phyloP scores from a whole-genome alignment of 2,797 vertebrate species.

The Bovichtus diacanthus region DNA sequence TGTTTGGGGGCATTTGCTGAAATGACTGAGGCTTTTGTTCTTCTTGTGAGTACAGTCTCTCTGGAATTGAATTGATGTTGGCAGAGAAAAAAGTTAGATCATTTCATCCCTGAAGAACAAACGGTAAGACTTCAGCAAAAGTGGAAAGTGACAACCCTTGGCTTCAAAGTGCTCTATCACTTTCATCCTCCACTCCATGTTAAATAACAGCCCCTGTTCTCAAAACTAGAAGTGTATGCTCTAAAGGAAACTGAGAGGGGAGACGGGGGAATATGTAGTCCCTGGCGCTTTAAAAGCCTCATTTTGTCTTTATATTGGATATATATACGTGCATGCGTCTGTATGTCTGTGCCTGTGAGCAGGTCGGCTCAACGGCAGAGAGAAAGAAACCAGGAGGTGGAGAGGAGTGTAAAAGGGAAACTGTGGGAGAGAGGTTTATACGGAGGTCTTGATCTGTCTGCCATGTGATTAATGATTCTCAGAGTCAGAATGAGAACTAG shows the following conservation, averaged over 20 bases:
- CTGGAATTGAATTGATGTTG: not conserved
- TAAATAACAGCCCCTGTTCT: not conserved
- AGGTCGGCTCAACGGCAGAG: not conserved
- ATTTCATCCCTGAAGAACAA: not conserved
- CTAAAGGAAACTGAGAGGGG: not conserved
- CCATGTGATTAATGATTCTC: conserved; percentile 57
- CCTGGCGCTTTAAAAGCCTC: not conserved
- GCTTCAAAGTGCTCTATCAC: conserved; percentile 31
- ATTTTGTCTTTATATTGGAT: not conserved
- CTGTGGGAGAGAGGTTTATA: conserved; percentile 25
- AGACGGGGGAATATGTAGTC: not conserved
- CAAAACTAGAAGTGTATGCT: not conserved
- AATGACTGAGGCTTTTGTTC: conserved; percentile 10
- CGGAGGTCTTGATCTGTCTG: conserved; percentile 43
- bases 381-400: conserved; percentile 23
- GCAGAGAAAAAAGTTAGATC: not conserved
- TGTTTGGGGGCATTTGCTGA: not conserved
- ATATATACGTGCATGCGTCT: not conserved
- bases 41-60: not conserved
- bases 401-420: conserved; percentile 6
- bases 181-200: not conserved
- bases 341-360: conserved; percentile 7
- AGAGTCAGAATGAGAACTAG: conserved; percentile 46
- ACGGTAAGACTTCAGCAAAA: not conserved
- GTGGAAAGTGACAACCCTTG: conserved; percentile 5